Evolutionary conservation across 2,113 vertebrate species (phyloP), one percentile per base, ranked within the genome.

Genomic region (Regulus satrapa): DNA sequence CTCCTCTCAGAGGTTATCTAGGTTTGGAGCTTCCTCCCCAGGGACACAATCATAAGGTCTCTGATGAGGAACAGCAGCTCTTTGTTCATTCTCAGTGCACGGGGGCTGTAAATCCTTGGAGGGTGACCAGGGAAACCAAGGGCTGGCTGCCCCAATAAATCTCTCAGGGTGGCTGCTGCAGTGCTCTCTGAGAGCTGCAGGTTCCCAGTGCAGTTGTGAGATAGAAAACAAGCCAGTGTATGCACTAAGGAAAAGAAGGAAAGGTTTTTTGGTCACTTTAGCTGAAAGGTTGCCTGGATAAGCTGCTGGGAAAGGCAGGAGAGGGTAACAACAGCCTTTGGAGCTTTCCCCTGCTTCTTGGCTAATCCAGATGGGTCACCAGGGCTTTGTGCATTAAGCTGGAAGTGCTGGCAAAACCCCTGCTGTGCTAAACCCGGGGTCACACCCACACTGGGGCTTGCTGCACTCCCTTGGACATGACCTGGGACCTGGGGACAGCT

Each of bases 31-130:
- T 83, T 92, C 72, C 88, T 96, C 85, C 83, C 71, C 79, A 80
- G 0, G 0, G 88, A 74, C 83, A 88, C 72, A 58, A 74, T 96
- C 91, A 62, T 74, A 19, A 94, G 88, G 92, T 95, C 91, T 93
- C 75, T 92, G 94, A 93, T 86, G 94, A 95, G 75, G 79, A 95
- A 80, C 95, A 97, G 88, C 94, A 93, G 83, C 79, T 80, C 94
- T 94, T 93, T 95, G 95, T 94, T 96, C 88, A n/a, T 52, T 79
- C 94, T 69, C 79, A 76, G 12, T 14, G 72, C 79, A 61, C 15
- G 61, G 25, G 54, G 74, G 95, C 82, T 92, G 85, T 96, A 95
- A 97, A 95, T 96, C 94, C 59, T 93, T 6, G 0, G 9, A 67
- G 85, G 62, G 85, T 93, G 91, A 95, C 88, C 92, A 92, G 82